These are phyloP conservation scores for Drosophila sp. DNA, from an alignment of 1,140 invertebrate species.

Conservation along the genomic window DNA sequence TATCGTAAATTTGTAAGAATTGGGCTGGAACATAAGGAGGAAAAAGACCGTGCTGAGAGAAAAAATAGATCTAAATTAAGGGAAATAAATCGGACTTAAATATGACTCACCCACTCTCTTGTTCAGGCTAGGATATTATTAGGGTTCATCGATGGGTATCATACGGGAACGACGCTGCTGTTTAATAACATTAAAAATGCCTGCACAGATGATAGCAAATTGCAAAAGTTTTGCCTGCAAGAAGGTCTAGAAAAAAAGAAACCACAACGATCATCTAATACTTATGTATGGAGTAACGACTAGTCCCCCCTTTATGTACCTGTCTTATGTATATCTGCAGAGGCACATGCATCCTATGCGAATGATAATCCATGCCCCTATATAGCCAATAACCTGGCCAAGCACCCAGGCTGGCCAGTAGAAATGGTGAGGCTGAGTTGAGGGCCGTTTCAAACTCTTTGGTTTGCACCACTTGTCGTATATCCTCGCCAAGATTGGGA, in stretches of 20 bases:
- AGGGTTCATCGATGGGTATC: neutral
- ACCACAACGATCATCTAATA: neutral
- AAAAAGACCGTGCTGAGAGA: neutral
- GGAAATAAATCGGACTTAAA: too few species aligned
- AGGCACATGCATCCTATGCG: constrained; percentile 52
- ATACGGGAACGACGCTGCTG: constrained; percentile 21
- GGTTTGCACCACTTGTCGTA: constrained; percentile 53
- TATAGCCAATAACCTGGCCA: constrained; percentile 74
- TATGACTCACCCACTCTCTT: neutral
- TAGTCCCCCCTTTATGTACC: constrained; percentile 17
- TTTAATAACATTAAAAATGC: constrained; percentile 46
- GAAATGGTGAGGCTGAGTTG: constrained; percentile 48
- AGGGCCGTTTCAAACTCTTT: constrained; percentile 44
- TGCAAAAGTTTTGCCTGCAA: constrained; percentile 73
- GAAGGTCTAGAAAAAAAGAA: constrained; percentile 50
- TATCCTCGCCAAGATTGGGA: constrained; percentile 62
- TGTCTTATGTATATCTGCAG: constrained; percentile 67
- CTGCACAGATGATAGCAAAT: constrained; percentile 58
- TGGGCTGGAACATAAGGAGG: neutral
- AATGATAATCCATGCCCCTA: constrained; percentile 65
- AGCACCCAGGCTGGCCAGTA: constrained; percentile 58
- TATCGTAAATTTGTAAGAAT: neutral
- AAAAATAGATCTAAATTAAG: too few species aligned
- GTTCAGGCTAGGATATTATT: neutral
- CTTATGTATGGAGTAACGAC: neutral